A percentile compares a stretch with the other conserved stretches of the same genome.
These are phyloP conservation scores for Illadopsis cleaveri DNA, from an alignment of 2,113 vertebrate species.

Conservation along the genomic window DNA sequence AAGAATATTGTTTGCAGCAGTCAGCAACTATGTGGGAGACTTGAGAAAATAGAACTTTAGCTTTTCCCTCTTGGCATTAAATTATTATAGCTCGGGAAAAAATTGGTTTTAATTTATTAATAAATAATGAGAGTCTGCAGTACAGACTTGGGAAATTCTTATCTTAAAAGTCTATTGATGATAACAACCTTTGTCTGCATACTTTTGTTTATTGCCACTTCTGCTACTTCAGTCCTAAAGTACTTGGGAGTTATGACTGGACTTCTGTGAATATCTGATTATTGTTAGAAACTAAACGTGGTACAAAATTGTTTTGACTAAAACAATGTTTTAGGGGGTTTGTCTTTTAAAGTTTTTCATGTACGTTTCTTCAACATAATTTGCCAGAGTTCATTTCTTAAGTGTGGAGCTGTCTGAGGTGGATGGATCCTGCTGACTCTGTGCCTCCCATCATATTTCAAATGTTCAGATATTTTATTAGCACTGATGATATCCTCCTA, in stretches of 20 bases:
- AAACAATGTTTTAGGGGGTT: background rate
- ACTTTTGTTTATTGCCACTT: background rate
- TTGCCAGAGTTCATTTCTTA: background rate
- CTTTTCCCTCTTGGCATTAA: background rate
- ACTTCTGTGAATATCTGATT: background rate
- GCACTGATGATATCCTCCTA: background rate
- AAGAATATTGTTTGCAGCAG: background rate
- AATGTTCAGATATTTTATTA: background rate
- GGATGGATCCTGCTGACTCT: background rate
- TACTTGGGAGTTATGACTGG: background rate
- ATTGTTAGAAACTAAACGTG: background rate
- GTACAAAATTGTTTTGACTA: background rate
- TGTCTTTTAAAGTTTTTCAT: background rate
- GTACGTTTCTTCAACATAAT: background rate
- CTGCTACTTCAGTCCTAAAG: background rate
- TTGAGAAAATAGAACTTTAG: background rate
- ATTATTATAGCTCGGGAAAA: background rate
- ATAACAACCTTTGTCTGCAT: background rate
- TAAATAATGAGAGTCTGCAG: background rate
- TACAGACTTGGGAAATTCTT: background rate
- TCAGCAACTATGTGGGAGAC: background rate
- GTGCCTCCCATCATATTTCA: background rate
- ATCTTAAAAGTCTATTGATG: background rate
- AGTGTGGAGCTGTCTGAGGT: background rate
- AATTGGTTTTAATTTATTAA: background rate